Percentiles rank a stretch among this genome's conserved stretches.
phyloP scores from a whole-genome alignment of 1,140 invertebrate genomes.

The Rhizoglyphus robini region DNA sequence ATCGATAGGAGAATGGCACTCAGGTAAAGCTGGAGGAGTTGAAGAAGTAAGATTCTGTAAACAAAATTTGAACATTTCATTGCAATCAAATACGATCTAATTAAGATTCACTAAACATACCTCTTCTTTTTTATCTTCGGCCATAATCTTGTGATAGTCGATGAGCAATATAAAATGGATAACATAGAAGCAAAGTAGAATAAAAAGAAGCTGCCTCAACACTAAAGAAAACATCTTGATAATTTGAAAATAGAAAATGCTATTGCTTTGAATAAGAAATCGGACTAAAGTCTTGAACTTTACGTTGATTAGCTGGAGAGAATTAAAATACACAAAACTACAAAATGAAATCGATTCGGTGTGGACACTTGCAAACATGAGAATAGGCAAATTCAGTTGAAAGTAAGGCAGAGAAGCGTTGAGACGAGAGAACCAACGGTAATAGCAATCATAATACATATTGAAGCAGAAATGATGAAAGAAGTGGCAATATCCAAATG shows the following conservation, averaged over 20 bases:
- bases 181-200: not conserved
- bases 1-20: slow-evolving; percentile 1
- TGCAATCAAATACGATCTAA: no score
- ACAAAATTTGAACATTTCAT: no score
- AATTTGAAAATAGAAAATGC: not conserved
- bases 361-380: not conserved
- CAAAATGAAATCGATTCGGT: not conserved
- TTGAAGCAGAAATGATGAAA: not conserved
- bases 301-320: no score
- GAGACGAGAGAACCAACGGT: not conserved
- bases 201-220: not conserved
- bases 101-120: no score
- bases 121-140: no score
- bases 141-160: not conserved
- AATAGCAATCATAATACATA: slow-evolving; percentile 4
- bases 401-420: not conserved
- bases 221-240: not conserved
- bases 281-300: no score
- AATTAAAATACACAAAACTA: no score
- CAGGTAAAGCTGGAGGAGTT: not conserved
- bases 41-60: not conserved
- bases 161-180: not conserved
- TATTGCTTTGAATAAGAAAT: not conserved
- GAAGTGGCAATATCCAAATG: not conserved
- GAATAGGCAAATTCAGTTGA: not conserved